Conservation (phyloP, 2,888 invertebrate genomes). For the Chaetogeoica ovagalla region DNA sequence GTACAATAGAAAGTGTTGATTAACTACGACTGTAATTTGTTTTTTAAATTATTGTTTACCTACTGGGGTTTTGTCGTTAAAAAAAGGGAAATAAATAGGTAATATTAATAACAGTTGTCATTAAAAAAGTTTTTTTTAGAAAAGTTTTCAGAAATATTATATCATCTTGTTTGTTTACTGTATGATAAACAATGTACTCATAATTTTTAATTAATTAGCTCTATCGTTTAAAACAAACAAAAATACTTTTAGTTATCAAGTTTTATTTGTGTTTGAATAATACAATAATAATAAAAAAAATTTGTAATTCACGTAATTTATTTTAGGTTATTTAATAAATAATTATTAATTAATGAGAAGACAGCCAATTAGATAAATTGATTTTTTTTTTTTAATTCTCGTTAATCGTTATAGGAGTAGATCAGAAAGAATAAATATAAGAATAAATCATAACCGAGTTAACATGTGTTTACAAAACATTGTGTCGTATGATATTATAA, state of each 20-base stretch:
- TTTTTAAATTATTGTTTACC: too few relatives aligned
- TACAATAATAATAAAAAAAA: too few relatives aligned
- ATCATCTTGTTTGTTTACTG: constrained; percentile 13
- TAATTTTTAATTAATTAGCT: background rate
- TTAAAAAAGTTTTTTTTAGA: constrained; percentile 3
- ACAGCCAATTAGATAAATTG: background rate
- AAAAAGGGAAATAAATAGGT: too few relatives aligned
- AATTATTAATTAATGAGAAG: background rate
- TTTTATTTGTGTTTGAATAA: too few relatives aligned
- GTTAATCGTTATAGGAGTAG: background rate
- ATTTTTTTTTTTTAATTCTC: background rate
- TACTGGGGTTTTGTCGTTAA: too few relatives aligned
- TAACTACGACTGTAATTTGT: background rate
- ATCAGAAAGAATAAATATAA: background rate
- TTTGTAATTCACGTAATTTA: too few relatives aligned
- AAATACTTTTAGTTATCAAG: constrained; percentile 2
- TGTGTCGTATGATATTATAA: too few relatives aligned
- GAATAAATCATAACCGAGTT: too few relatives aligned
- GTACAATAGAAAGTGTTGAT: background rate
- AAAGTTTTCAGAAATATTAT: constrained; percentile 5
- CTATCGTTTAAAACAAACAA: background rate
- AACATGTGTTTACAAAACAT: too few relatives aligned
- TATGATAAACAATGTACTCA: background rate
- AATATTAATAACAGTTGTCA: constrained; percentile 1
- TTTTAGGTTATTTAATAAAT: too few relatives aligned